Base-by-base conservation (phyloP, 2,888 invertebrate genomes). In the Silvanus unidentatus region DNA sequence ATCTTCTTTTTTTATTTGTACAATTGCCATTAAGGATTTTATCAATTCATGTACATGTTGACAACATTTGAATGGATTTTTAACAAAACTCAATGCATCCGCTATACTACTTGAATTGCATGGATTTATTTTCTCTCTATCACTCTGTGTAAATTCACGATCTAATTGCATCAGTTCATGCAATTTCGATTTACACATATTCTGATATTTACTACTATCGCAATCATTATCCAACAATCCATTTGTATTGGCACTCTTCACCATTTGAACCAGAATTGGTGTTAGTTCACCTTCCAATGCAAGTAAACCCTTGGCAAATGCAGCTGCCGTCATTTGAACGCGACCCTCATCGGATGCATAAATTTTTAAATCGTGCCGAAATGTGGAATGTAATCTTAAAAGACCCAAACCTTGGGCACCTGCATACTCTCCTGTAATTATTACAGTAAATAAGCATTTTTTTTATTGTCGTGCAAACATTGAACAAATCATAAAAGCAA, bases 301-400 rank as follows among this genome's bases (percentile, higher is more conserved):
- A 6, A 99, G 75, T 22, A 99, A 75, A 0, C 99, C 99, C 75
- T 98, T 99, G 2, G 99, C 96, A 73, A 99, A 99, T 1, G 99
- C 99, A 0, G 99, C 99, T 0, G 99, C 99, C 0, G 99, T 99
- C 97, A 99, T 99, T 74, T 99, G 99, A 1, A 99, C 99, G 44
- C 99, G 79, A 2, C 99, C 99, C 71, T 99, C 99, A 71, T 99
- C 99, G 1, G 97, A 97, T 1, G 99, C 98, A 73, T 99, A 99
- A 59, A 99, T 99, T 77, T 99, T 99, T 48, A 99, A 77, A 72
- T 99, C 99, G 71, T 99, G 98, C 0, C 99, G 86, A 74, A 95
- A 99, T 0, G 99, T 99, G 6, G 97, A 97, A 73, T 99, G 99
- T 1, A 99, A 77, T 52, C 94, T 78, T 15, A 99, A 78, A 5